Conservation (phyloP, 2,888 invertebrate genomes). For the Doris montereyensis region DNA sequence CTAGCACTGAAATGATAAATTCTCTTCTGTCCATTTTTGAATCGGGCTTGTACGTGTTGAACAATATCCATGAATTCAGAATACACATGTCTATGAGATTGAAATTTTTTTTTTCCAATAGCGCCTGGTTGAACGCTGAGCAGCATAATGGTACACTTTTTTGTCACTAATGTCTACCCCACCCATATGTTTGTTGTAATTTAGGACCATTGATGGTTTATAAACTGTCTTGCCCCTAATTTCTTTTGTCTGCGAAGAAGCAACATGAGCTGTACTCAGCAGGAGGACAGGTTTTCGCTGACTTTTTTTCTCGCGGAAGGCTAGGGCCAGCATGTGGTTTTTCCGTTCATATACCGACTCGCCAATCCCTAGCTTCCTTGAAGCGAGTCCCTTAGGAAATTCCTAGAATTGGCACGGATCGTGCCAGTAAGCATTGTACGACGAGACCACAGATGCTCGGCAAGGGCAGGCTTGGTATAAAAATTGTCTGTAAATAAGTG, state of each 20-base stretch:
- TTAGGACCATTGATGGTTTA: slow-evolving; percentile 21
- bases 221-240: background rate
- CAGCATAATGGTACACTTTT: slow-evolving; percentile 6
- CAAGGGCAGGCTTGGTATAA: slow-evolving; percentile 35
- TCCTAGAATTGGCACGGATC: slow-evolving; percentile 31
- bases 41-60: background rate
- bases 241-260: background rate
- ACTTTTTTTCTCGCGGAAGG: slow-evolving; percentile 22
- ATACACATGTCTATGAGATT: background rate
- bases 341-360: background rate
- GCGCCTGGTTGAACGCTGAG: background rate
- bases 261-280: slow-evolving; percentile 8
- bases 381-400: background rate
- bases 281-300: background rate
- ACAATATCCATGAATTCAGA: background rate
- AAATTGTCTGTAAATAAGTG: slow-evolving; percentile 36
- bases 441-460: slow-evolving; percentile 10
- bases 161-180: slow-evolving; percentile 31
- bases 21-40: background rate
- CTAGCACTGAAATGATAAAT: background rate
- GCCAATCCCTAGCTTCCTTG: background rate
- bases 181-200: slow-evolving; percentile 21
- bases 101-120: slow-evolving; percentile 23
- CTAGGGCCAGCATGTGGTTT: background rate
- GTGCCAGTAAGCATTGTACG: slow-evolving; percentile 31